Conservation (phyloP, 2,888 invertebrate species). For the Petrophora chlorosata region DNA sequence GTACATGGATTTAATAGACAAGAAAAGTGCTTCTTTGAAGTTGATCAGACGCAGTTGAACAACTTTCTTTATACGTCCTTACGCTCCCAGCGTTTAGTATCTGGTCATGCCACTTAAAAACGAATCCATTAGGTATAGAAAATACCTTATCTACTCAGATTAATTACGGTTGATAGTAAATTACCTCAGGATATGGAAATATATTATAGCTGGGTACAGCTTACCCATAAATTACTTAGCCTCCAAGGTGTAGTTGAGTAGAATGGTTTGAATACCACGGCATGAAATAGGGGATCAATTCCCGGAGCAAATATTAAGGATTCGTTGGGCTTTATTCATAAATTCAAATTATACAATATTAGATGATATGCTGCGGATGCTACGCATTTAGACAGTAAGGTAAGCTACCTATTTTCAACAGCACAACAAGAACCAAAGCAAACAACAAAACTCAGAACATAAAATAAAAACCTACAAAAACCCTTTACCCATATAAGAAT, state of each 20-base stretch:
- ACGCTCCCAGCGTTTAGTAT: constrained; percentile 18
- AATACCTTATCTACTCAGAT: not conserved
- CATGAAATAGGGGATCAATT: no score
- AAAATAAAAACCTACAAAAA: not conserved
- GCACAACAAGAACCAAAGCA: no score
- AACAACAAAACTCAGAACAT: no score
- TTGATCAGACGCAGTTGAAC: constrained; percentile 44
- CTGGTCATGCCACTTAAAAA: constrained; percentile 19
- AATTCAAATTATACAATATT: no score
- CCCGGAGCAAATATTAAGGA: no score
- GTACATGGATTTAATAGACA: constrained; percentile 1
- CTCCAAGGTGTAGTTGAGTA: no score
- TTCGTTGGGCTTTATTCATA: no score
- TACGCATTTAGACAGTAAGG: no score
- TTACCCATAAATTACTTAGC: no score
- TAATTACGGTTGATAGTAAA: not conserved
- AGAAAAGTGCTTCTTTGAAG: constrained; percentile 55
- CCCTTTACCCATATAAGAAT: not conserved
- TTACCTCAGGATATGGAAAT: not conserved
- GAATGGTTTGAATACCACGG: no score
- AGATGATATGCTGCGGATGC: no score
- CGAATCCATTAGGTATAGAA: constrained; percentile 8
- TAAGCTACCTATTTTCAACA: no score
- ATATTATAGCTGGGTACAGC: not conserved
- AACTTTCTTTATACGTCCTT: constrained; percentile 58